These are phyloP conservation scores for Parauchenoglanis ngamensis DNA, from an alignment of 2,797 vertebrate species.

Conservation along the genomic window DNA sequence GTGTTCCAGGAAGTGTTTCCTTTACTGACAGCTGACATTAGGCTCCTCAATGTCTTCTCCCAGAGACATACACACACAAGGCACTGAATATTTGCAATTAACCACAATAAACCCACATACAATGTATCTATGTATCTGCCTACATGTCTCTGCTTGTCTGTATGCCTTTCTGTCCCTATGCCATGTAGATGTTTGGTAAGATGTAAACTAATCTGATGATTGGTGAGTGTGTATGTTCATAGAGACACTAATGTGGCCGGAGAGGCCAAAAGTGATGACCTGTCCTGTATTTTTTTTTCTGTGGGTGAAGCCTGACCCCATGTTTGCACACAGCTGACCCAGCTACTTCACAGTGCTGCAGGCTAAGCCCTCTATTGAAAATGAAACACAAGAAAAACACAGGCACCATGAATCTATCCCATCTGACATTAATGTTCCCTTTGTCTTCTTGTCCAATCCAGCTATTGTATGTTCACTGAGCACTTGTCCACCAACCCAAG, in stretches of 20 bases:
- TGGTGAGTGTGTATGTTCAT: conserved; percentile 19
- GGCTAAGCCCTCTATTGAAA: conserved; percentile 14
- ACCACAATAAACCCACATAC: background rate
- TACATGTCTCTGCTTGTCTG: background rate
- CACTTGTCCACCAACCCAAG: conserved; percentile 39
- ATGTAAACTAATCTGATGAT: conserved; percentile 16
- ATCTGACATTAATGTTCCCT: conserved; percentile 39
- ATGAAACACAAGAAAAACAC: conserved; percentile 1
- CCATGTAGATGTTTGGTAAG: background rate
- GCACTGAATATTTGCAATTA: background rate
- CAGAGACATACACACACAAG: background rate
- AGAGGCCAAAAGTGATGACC: conserved; percentile 30
- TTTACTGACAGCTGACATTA: background rate
- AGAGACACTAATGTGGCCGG: conserved; percentile 21
- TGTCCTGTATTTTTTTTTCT: conserved; percentile 4
- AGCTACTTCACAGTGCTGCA: background rate
- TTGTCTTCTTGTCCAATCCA: conserved; percentile 47
- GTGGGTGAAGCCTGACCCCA: conserved; percentile 22
- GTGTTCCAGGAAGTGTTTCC: conserved; percentile 10
- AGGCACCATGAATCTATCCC: conserved; percentile 42
- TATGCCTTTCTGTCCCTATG: background rate
- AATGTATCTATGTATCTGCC: background rate
- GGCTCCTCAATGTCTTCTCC: background rate
- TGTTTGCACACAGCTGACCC: conserved; percentile 27
- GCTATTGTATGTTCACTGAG: conserved; percentile 42